A percentile compares a stretch with the other conserved stretches of the same genome.
Evolutionary conservation across 1,140 invertebrate species (phyloP).

Genomic region (Drosophila yakuba): DNA sequence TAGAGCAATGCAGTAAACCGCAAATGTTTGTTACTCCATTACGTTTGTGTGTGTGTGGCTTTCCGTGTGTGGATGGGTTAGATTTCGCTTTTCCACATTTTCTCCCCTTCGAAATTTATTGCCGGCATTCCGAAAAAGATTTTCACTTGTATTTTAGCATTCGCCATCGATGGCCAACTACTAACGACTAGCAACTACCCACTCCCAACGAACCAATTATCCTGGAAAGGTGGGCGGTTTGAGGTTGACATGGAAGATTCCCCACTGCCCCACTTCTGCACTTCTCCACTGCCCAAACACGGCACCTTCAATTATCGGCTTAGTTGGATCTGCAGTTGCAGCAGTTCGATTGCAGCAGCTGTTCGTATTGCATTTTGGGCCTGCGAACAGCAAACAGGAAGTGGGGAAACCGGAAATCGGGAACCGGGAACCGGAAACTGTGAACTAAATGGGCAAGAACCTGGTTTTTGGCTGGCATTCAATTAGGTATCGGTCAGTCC

Average conservation of each 20-base stretch:
- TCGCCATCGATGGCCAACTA: slow-evolving; percentile 27
- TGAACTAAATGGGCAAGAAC: slow-evolving; percentile 4
- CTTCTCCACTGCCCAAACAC: neutral
- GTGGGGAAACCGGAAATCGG: slow-evolving; percentile 1
- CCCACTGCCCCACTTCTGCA: neutral
- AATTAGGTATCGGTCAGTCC: slow-evolving; percentile 52
- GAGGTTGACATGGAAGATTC: slow-evolving; percentile 6
- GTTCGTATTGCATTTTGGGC: slow-evolving; percentile 32
- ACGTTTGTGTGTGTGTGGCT: slow-evolving; percentile 52
- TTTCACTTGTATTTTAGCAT: slow-evolving; percentile 36
- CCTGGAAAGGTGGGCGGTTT: neutral
- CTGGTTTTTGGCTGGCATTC: slow-evolving; percentile 45
- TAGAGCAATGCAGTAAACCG: slow-evolving; percentile 67
- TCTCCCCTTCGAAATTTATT: slow-evolving; percentile 21
- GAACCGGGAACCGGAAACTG: slow-evolving; percentile 5
- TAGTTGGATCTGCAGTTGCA: slow-evolving; percentile 30
- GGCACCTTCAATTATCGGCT: slow-evolving; percentile 58
- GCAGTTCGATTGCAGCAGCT: slow-evolving; percentile 38
- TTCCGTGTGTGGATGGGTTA: slow-evolving; percentile 18
- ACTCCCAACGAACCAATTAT: slow-evolving; percentile 29
- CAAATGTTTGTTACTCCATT: slow-evolving; percentile 82
- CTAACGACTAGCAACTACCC: neutral
- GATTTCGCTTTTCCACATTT: slow-evolving; percentile 29
- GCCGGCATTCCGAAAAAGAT: slow-evolving; percentile 34
- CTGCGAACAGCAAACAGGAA: neutral